Evolutionary conservation across 2,888 invertebrate species (phyloP).

Genomic region (Heliconius aoede): DNA sequence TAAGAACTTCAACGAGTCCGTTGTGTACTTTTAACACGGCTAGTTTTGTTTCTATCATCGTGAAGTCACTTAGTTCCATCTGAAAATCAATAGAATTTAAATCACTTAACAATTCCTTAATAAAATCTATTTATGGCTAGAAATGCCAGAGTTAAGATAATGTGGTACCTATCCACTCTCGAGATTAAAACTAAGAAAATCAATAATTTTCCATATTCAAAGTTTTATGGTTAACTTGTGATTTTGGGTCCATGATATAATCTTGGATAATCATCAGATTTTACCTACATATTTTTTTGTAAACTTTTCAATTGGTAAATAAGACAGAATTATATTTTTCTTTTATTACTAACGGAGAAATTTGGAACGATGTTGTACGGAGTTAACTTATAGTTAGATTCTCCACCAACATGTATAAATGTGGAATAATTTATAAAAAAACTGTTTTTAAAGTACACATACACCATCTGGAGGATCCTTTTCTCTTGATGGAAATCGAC

Average conservation of each 20-base stretch:
- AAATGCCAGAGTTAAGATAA: conserved; percentile 79
- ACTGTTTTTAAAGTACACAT: conserved; percentile 38
- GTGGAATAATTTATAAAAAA: background rate
- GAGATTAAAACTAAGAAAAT: conserved; percentile 66
- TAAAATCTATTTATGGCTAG: conserved; percentile 46
- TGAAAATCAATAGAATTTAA: conserved; percentile 59
- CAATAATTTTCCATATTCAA: background rate
- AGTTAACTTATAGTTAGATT: too few relatives aligned
- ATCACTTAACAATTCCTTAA: too few relatives aligned
- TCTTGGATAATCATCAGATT: too few relatives aligned
- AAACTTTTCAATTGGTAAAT: too few relatives aligned
- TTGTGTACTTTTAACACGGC: conserved; percentile 74
- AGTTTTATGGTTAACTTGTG: too few relatives aligned
- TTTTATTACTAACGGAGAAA: too few relatives aligned
- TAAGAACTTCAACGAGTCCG: conserved; percentile 78
- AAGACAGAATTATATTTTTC: too few relatives aligned
- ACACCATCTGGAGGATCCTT: conserved; percentile 89
- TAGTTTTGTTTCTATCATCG: conserved; percentile 84
- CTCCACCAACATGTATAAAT: too few relatives aligned
- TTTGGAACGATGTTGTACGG: too few relatives aligned
- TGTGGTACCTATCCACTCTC: conserved; percentile 67
- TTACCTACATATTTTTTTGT: too few relatives aligned
- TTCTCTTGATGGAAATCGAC: conserved; percentile 82
- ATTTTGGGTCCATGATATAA: too few relatives aligned
- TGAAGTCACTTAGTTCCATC: conserved; percentile 88